Conservation (phyloP, 2,888 invertebrate genomes). For the Diloba caeruleocephala region DNA sequence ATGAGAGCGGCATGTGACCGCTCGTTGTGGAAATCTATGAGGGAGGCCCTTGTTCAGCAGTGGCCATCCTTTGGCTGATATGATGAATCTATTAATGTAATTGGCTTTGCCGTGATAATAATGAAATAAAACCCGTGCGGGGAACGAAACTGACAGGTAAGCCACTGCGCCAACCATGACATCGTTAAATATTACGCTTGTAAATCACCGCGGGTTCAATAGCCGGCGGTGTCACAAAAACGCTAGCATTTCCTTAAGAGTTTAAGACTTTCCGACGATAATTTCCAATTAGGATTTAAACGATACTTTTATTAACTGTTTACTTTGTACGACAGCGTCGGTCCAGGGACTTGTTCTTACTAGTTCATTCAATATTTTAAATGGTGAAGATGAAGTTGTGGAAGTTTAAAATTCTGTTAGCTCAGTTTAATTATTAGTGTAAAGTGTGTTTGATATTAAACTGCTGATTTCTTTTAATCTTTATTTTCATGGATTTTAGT, state of each 20-base stretch:
- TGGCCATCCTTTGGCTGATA: too few relatives aligned
- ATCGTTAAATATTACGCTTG: neutral
- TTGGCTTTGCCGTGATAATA: too few relatives aligned
- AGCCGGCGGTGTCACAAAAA: slow-evolving; percentile 42
- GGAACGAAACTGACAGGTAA: too few relatives aligned
- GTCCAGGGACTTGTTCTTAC: neutral
- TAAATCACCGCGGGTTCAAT: slow-evolving; percentile 14
- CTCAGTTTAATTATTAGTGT: neutral
- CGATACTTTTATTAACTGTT: slow-evolving; percentile 40
- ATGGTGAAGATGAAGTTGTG: neutral
- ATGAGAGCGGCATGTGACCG: too few relatives aligned
- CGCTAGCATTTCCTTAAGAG: slow-evolving; percentile 47
- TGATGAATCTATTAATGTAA: too few relatives aligned
- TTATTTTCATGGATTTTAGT: too few relatives aligned
- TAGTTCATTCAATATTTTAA: slow-evolving; percentile 4
- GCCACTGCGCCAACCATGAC: too few relatives aligned
- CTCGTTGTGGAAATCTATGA: too few relatives aligned
- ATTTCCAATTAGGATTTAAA: slow-evolving; percentile 46
- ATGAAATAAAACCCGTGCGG: too few relatives aligned
- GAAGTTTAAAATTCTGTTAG: neutral
- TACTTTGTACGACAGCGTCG: slow-evolving; percentile 15
- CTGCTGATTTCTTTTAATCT: too few relatives aligned
- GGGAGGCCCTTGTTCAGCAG: too few relatives aligned
- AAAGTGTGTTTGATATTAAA: too few relatives aligned
- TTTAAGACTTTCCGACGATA: slow-evolving; percentile 41